These are phyloP conservation scores for Branchinecta lynchi DNA, from an alignment of 1,140 invertebrate genomes.

Conservation along the genomic window DNA sequence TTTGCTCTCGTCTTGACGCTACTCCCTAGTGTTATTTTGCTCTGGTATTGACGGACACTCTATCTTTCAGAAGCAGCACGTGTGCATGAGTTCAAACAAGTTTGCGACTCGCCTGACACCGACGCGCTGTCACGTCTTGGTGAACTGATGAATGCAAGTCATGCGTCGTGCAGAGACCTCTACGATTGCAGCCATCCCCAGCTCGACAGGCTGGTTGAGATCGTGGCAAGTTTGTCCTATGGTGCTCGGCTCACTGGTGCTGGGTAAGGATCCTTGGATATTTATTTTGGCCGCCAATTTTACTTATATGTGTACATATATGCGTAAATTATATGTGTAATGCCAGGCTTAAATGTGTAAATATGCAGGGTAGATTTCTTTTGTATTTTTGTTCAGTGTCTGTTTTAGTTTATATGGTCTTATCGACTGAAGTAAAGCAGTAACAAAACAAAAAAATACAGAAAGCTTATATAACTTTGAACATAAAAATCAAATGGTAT, in stretches of 20 bases:
- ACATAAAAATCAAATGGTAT: no score
- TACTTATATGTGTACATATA: neutral
- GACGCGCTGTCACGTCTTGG: slow-evolving; percentile 47
- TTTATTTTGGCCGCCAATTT: neutral
- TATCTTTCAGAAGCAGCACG: slow-evolving; percentile 51
- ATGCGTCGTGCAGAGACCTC: slow-evolving; percentile 60
- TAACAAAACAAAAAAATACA: neutral
- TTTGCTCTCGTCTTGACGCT: no score
- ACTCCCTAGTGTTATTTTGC: no score
- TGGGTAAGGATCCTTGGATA: slow-evolving; percentile 39
- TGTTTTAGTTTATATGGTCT: neutral
- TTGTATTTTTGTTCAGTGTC: neutral
- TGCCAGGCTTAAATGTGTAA: neutral
- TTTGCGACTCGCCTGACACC: slow-evolving; percentile 44
- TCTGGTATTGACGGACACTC: no score
- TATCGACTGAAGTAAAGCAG: neutral
- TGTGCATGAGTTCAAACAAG: slow-evolving; percentile 53
- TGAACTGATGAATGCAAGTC: slow-evolving; percentile 71
- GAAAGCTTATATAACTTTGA: no score
- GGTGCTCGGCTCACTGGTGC: slow-evolving; percentile 86
- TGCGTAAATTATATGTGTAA: neutral
- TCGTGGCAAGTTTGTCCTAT: slow-evolving; percentile 51
- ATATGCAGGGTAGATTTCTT: neutral
- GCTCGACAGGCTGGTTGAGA: slow-evolving; percentile 64
- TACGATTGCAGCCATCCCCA: slow-evolving; percentile 90